These are phyloP conservation scores for Drosophila helvetica DNA, from an alignment of 2,888 invertebrate species.

Conservation along the genomic window DNA sequence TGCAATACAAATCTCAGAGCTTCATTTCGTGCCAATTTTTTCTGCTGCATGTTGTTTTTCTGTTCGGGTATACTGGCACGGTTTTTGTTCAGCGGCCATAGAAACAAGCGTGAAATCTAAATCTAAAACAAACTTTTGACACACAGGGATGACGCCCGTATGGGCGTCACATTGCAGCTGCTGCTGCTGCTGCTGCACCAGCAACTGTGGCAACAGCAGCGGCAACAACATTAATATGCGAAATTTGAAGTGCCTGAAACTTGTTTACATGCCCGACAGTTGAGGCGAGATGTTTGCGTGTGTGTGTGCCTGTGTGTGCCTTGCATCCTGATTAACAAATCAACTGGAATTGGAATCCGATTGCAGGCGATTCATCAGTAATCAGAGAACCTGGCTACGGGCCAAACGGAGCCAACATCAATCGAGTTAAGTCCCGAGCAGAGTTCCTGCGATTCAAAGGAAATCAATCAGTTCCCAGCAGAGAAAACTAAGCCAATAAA, in stretches of 20 bases:
- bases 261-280: constrained; percentile 62
- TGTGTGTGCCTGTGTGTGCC: constrained; percentile 21
- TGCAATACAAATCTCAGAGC: constrained; percentile 48
- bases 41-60: constrained; percentile 1
- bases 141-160: constrained; percentile 11
- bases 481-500: constrained; percentile 11
- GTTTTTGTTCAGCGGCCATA: constrained; percentile 50
- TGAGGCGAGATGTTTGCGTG: constrained; percentile 30
- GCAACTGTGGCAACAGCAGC: constrained; percentile 12
- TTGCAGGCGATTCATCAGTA: constrained; percentile 34
- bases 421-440: constrained; percentile 2
- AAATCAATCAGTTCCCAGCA: constrained; percentile 17
- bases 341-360: constrained; percentile 58
- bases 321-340: constrained; percentile 65
- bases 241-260: constrained; percentile 43
- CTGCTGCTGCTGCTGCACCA: constrained; percentile 12
- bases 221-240: constrained; percentile 35
- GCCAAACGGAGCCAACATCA: constrained; percentile 16
- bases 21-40: constrained; percentile 28
- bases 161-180: constrained; percentile 6
- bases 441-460: constrained; percentile 18
- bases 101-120: constrained; percentile 66
- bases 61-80: constrained; percentile 1
- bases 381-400: constrained; percentile 39
- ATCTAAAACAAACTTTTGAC: constrained; percentile 49